phyloP scores from a whole-genome alignment of 2,888 invertebrate genomes.

The Drosophila vallismaia region DNA sequence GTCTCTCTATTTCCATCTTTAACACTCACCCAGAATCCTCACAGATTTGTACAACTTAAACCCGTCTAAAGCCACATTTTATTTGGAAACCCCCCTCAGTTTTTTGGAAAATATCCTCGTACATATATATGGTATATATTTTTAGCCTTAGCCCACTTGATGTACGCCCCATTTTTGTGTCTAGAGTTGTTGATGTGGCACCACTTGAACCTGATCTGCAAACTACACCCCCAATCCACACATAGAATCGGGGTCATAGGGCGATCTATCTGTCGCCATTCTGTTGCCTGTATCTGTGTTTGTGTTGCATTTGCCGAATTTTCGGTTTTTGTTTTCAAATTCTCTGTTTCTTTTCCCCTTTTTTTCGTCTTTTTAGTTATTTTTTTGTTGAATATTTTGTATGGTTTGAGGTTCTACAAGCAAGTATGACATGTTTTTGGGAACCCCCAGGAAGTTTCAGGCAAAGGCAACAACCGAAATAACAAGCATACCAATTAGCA shows the following conservation, averaged over 20 bases:
- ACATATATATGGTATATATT: constrained; percentile 19
- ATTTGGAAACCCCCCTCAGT: not conserved
- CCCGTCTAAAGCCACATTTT: constrained; percentile 3
- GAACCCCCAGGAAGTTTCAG: not conserved
- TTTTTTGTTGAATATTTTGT: constrained; percentile 2
- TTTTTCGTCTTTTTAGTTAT: not conserved
- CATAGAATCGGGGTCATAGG: constrained; percentile 18
- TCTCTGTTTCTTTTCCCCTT: constrained; percentile 15
- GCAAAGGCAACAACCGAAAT: constrained; percentile 16
- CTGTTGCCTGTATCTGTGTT: constrained; percentile 23
- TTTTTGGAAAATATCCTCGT: not conserved
- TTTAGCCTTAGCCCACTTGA: constrained; percentile 28
- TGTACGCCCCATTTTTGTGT: constrained; percentile 19
- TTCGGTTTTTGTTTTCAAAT: constrained; percentile 36
- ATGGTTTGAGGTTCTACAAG: constrained; percentile 20
- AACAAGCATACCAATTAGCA: constrained; percentile 54
- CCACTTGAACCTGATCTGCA: constrained; percentile 42
- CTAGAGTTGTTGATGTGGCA: constrained; percentile 31
- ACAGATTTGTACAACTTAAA: not conserved
- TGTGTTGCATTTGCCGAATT: constrained; percentile 37
- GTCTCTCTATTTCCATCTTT: not conserved
- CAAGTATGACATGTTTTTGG: constrained; percentile 35
- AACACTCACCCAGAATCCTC: not conserved
- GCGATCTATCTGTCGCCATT: not conserved
- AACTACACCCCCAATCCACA: constrained; percentile 11